phyloP scores from a whole-genome alignment of 2,797 vertebrate genomes.

The Pterois miles region DNA sequence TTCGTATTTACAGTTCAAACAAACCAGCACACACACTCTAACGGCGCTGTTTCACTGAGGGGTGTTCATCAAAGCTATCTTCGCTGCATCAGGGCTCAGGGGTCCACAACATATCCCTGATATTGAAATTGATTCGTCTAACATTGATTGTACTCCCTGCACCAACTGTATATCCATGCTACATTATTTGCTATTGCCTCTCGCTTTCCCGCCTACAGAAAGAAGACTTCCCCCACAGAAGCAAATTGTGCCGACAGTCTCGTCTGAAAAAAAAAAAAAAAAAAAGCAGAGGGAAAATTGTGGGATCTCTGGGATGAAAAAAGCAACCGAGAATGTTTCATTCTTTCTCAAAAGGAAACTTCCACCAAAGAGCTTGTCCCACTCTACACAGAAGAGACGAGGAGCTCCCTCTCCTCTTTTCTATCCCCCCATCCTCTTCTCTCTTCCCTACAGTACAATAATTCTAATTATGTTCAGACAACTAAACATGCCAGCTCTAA shows the following conservation, averaged over 20 bases:
- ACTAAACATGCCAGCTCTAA: conserved; percentile 82
- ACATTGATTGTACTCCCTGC: conserved; percentile 58
- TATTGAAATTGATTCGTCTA: conserved; percentile 73
- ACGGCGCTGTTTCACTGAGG: conserved; percentile 3
- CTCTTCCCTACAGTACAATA: conserved; percentile 75
- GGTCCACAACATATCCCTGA: conserved; percentile 48
- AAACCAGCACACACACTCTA: background rate
- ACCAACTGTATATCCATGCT: conserved; percentile 35
- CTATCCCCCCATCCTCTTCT: conserved; percentile 42
- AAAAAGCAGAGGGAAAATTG: conserved; percentile 37
- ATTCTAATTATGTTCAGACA: conserved; percentile 83
- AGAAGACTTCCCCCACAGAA: conserved; percentile 15
- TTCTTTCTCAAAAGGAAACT: conserved; percentile 65
- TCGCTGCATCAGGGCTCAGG: conserved; percentile 25
- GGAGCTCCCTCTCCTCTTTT: conserved; percentile 26
- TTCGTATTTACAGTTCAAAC: conserved; percentile 45
- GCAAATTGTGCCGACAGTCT: conserved; percentile 44
- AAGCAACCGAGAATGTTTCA: conserved; percentile 55
- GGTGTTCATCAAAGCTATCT: conserved; percentile 27
- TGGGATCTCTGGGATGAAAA: conserved; percentile 51
- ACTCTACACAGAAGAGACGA: conserved; percentile 62
- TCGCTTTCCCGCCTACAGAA: conserved; percentile 1
- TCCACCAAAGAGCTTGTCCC: conserved; percentile 65
- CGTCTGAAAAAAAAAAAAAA: background rate
- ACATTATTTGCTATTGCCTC: conserved; percentile 54